Percentiles rank a stretch among this genome's conserved stretches.
These are phyloP conservation scores for Ceratoteleas bidentatus DNA, from an alignment of 1,140 invertebrate genomes.

Conservation along the genomic window DNA sequence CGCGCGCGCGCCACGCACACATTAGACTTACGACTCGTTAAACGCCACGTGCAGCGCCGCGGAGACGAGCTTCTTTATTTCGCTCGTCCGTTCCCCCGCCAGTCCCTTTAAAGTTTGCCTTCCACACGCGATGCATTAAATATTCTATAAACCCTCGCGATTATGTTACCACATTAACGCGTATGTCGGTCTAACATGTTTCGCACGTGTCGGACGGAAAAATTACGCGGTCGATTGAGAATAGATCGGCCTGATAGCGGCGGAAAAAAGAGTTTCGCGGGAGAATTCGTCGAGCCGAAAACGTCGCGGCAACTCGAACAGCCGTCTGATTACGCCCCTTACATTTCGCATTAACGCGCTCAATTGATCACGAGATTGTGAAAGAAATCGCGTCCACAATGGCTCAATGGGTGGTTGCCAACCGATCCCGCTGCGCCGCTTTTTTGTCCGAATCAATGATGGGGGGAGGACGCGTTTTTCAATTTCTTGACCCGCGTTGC, in stretches of 20 bases:
- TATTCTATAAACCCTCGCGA: constrained; percentile 41
- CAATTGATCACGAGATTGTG: constrained; percentile 74
- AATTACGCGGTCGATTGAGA: too few species aligned
- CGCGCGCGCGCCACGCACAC: constrained; percentile 27
- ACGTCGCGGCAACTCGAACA: too few species aligned
- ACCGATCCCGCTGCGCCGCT: constrained; percentile 78
- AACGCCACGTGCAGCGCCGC: constrained; percentile 61
- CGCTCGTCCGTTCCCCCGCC: constrained; percentile 29
- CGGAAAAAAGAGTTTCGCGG: too few species aligned
- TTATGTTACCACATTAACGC: constrained; percentile 51
- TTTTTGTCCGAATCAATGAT: constrained; percentile 52
- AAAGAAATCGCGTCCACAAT: constrained; percentile 73
- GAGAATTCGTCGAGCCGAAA: too few species aligned
- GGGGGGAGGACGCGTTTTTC: constrained; percentile 31
- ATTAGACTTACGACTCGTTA: constrained; percentile 61
- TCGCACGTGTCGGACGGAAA: constrained; percentile 9
- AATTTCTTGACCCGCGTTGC: constrained; percentile 20
- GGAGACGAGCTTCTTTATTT: constrained; percentile 64
- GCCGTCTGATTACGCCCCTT: background rate
- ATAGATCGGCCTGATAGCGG: too few species aligned
- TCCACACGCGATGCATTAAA: constrained; percentile 63
- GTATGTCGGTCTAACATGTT: background rate
- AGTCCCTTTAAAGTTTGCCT: constrained; percentile 21
- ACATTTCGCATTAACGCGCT: constrained; percentile 63
- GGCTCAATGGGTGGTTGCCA: constrained; percentile 79